Evolutionary conservation across 2,888 invertebrate genomes (phyloP).

Genomic region (Parelbella ahira): DNA sequence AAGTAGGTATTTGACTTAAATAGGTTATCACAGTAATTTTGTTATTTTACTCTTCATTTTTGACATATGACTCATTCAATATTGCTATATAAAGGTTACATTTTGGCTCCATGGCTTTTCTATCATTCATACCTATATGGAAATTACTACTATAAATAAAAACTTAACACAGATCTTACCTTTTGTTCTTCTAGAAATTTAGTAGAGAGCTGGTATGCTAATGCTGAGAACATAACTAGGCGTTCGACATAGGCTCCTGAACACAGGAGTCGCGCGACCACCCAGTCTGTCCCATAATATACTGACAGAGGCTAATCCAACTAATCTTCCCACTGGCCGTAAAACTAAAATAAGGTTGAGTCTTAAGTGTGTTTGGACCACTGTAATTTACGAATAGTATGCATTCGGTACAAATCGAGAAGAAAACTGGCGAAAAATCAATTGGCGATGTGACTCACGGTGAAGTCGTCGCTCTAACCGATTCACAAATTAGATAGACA

Average conservation of each 20-base stretch:
- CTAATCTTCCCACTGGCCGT: no score
- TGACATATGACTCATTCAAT: no score
- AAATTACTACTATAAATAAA: no score
- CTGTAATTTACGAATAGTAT: not conserved
- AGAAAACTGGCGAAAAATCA: constrained; percentile 45
- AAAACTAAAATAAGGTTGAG: not conserved
- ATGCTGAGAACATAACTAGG: constrained; percentile 63
- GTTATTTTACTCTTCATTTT: no score
- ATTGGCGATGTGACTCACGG: constrained; percentile 48
- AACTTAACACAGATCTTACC: no score
- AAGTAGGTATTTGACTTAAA: no score
- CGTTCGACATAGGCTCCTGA: constrained; percentile 44
- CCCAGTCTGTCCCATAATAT: constrained; percentile 43
- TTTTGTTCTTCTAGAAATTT: constrained; percentile 68
- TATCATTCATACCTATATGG: no score
- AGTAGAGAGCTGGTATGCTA: constrained; percentile 68
- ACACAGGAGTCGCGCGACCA: constrained; percentile 42
- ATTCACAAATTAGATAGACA: constrained; percentile 33
- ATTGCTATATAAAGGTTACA: no score
- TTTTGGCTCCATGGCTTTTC: no score
- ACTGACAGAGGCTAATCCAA: no score
- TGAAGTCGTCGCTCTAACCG: constrained; percentile 27
- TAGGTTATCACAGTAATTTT: no score
- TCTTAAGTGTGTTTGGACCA: constrained; percentile 23
- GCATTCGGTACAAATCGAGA: constrained; percentile 28